A percentile compares a stretch with the other conserved stretches of the same genome.
These are phyloP conservation scores for Spisula solida DNA, from an alignment of 2,888 invertebrate genomes.

Conservation along the genomic window DNA sequence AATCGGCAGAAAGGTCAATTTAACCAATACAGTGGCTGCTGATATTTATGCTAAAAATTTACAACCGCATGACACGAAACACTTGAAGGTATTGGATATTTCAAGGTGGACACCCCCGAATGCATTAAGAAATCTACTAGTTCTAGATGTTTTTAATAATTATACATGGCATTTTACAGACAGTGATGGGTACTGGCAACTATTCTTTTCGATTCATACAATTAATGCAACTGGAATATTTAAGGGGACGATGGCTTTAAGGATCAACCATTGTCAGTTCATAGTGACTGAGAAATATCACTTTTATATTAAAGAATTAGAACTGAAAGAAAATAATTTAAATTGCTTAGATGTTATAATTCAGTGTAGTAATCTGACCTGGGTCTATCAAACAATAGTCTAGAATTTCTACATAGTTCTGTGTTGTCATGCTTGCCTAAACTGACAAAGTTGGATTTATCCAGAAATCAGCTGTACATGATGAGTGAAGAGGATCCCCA, in stretches of 20 bases:
- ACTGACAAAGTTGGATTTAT: not conserved
- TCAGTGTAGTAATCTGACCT: not conserved
- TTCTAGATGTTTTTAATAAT: not conserved
- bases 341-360: not conserved
- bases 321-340: conserved; percentile 3
- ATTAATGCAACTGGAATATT: not conserved
- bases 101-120: not conserved
- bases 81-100: not conserved
- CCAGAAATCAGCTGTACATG: not conserved
- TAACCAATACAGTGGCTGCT: not conserved
- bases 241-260: not conserved
- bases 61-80: not conserved
- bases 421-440: not conserved
- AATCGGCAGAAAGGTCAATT: no score
- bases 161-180: not conserved
- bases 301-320: not conserved
- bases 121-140: not conserved
- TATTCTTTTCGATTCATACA: not conserved
- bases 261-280: not conserved
- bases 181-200: not conserved
- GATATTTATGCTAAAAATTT: not conserved
- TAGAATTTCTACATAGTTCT: not conserved
- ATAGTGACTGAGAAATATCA: not conserved
- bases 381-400: not conserved
- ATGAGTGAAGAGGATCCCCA: not conserved